A percentile compares a stretch with the other conserved stretches of the same genome.
Conservation (phyloP, 2,113 vertebrate genomes). For the Grus americana region DNA sequence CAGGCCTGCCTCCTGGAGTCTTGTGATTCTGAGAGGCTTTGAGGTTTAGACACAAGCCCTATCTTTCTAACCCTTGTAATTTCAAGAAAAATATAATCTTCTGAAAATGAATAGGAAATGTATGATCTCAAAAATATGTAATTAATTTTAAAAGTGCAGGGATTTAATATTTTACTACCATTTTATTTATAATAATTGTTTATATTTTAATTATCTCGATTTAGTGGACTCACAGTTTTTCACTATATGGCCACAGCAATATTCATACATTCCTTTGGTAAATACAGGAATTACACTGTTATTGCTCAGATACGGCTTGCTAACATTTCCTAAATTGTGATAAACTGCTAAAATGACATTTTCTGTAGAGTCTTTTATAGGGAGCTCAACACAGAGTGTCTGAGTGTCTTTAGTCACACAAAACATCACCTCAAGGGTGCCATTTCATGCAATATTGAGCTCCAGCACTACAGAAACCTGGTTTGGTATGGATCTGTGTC, state of each 20-base stretch:
- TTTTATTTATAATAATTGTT: background rate
- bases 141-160: background rate
- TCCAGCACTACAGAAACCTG: background rate
- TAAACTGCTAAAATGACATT: background rate
- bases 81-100: background rate
- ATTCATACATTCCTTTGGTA: background rate
- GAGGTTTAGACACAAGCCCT: background rate
- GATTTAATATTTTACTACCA: background rate
- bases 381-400: background rate
- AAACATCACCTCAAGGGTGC: background rate
- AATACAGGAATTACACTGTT: too few relatives aligned
- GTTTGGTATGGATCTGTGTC: background rate
- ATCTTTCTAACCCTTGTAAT: background rate
- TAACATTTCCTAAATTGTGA: background rate
- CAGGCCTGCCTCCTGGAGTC: background rate
- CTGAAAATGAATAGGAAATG: accelerated
- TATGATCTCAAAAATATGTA: background rate
- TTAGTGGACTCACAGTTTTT: background rate
- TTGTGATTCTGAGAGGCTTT: background rate
- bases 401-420: background rate
- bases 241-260: background rate
- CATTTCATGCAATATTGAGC: background rate
- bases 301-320: background rate
- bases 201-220: background rate
- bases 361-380: background rate